phyloP scores from a whole-genome alignment of 2,888 invertebrate genomes.

The Epsilonema sp. region DNA sequence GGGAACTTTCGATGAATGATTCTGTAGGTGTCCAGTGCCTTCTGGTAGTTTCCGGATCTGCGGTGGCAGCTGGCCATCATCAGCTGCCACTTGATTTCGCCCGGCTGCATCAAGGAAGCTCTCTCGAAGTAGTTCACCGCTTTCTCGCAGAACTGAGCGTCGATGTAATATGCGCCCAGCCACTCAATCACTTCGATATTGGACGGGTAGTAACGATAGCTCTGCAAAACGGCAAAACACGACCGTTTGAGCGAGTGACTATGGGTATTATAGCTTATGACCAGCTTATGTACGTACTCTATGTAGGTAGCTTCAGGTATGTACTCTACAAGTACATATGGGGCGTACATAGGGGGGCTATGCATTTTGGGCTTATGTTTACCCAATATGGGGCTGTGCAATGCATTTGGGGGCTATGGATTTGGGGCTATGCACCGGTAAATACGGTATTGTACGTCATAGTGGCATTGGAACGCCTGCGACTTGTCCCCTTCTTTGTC shows the following conservation, averaged over 20 bases:
- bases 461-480: slow-evolving; percentile 61
- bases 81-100: slow-evolving; percentile 61
- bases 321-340: too few species aligned
- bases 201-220: slow-evolving; percentile 49
- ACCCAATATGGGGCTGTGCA: too few species aligned
- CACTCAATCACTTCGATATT: slow-evolving; percentile 60
- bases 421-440: too few species aligned
- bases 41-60: slow-evolving; percentile 59
- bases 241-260: neutral
- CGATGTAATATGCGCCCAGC: slow-evolving; percentile 68
- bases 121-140: slow-evolving; percentile 61
- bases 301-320: slow-evolving; percentile 4
- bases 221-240: slow-evolving; percentile 33
- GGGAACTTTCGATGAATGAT: slow-evolving; percentile 70
- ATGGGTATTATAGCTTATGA: slow-evolving; percentile 4
- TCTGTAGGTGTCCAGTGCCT: slow-evolving; percentile 60
- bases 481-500: slow-evolving; percentile 74
- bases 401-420: too few species aligned
- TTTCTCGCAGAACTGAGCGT: slow-evolving; percentile 67
- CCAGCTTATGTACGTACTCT: too few species aligned
- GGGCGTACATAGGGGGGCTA: too few species aligned
- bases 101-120: slow-evolving; percentile 53
- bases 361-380: too few species aligned
- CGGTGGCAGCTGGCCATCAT: slow-evolving; percentile 65
- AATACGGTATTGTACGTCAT: slow-evolving; percentile 55